Percentiles rank a stretch among this genome's conserved stretches.
phyloP scores from a whole-genome alignment of 2,888 invertebrate species.

The Synanthedon andrenaeformis region DNA sequence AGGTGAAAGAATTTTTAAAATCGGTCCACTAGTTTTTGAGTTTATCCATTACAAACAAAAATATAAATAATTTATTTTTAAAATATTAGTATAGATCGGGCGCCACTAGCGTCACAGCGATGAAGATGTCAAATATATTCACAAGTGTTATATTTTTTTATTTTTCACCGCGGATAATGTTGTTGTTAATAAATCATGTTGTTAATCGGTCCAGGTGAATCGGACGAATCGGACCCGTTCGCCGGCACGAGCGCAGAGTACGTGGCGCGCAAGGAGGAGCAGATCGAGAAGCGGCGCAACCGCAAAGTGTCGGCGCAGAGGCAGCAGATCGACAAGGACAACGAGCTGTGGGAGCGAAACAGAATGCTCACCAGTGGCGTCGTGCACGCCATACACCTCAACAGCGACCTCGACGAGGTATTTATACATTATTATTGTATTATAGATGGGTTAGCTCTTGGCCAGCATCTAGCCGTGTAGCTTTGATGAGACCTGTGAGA shows the following conservation, averaged over 20 bases:
- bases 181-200: no score
- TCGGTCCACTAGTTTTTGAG: no score
- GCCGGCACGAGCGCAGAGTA: constrained; percentile 91
- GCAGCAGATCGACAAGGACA: constrained; percentile 97
- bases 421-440: background rate
- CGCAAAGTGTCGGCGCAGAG: constrained; percentile 95
- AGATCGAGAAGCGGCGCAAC: constrained; percentile 89
- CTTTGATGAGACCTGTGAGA: no score
- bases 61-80: no score
- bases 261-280: constrained; percentile 92
- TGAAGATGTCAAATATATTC: no score
- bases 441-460: background rate
- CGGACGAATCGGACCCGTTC: constrained; percentile 94
- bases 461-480: background rate
- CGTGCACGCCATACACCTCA: constrained; percentile 87
- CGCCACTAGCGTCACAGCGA: no score
- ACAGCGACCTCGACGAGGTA: constrained; percentile 92
- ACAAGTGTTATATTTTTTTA: no score
- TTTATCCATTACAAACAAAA: no score
- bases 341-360: constrained; percentile 98
- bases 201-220: constrained; percentile 68
- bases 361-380: constrained; percentile 96
- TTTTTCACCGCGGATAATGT: no score
- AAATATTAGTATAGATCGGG: no score
- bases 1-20: no score